Conservation (phyloP, 2,113 vertebrate genomes). For the Dromas ardeola region DNA sequence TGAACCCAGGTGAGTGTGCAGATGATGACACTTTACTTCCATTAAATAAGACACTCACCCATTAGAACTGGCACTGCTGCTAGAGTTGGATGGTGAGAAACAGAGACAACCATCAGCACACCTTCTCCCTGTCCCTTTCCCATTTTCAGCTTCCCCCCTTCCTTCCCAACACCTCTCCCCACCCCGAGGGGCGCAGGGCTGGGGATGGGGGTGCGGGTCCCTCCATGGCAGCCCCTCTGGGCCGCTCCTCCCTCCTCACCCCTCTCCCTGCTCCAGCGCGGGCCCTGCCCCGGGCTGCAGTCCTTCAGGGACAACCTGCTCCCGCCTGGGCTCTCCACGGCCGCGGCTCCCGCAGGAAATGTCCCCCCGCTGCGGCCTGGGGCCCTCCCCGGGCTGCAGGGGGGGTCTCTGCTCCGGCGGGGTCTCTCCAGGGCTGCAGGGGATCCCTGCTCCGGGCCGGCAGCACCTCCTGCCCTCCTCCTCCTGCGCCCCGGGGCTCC, state of each 20-base stretch:
- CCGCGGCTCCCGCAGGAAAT: too few relatives aligned
- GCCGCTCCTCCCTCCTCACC: not conserved
- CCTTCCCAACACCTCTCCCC: not conserved
- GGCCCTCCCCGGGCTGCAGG: too few relatives aligned
- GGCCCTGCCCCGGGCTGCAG: not conserved
- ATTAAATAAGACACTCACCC: not conserved
- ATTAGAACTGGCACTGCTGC: not conserved
- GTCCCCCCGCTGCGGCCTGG: too few relatives aligned
- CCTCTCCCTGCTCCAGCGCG: not conserved
- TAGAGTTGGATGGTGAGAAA: not conserved
- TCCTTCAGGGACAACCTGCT: too few relatives aligned
- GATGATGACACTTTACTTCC: not conserved
- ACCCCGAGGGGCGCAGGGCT: not conserved
- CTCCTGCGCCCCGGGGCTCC: not conserved
- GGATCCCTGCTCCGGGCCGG: too few relatives aligned
- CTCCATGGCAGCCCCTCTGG: not conserved
- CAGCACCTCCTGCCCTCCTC: too few relatives aligned
- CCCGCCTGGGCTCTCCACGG: too few relatives aligned
- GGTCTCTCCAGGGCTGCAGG: too few relatives aligned
- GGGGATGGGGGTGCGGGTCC: too few relatives aligned
- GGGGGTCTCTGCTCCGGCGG: too few relatives aligned
- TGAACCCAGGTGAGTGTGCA: not conserved
- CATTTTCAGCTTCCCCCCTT: not conserved
- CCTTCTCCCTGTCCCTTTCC: not conserved
- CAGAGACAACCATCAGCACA: not conserved